Evolutionary conservation across 2,113 vertebrate species (phyloP).

Genomic region (Sturnira hondurensis): DNA sequence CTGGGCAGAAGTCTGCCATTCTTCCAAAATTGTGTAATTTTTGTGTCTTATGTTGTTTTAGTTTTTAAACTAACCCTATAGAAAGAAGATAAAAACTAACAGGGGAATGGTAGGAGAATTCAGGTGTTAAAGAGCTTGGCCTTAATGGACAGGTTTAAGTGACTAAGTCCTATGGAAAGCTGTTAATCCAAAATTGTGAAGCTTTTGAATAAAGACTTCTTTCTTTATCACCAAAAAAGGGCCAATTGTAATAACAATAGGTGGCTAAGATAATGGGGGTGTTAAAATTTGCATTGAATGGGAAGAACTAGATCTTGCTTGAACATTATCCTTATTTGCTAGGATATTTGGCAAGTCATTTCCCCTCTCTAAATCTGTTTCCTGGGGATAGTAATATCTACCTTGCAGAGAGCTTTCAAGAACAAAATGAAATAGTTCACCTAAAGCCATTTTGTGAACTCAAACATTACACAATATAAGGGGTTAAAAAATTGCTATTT

Average conservation of each 20-base stretch:
- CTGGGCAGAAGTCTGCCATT: no score
- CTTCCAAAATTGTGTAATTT: no score
- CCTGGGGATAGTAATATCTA: neutral
- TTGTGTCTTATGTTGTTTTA: no score
- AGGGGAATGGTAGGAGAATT: no score
- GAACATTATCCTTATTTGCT: neutral
- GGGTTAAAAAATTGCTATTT: neutral
- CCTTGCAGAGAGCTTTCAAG: neutral
- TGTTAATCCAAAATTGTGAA: no score
- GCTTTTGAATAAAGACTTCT: no score
- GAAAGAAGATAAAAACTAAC: no score
- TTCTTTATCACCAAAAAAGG: neutral
- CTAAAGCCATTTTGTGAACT: neutral
- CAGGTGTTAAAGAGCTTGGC: no score
- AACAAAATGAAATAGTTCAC: neutral
- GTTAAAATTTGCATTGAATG: neutral
- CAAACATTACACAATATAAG: neutral
- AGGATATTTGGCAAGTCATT: neutral
- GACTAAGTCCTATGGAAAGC: no score
- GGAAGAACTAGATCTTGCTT: neutral
- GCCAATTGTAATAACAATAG: neutral
- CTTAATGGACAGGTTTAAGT: no score
- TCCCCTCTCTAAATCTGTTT: neutral
- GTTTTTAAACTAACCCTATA: no score
- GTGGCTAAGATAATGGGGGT: neutral